phyloP scores from a whole-genome alignment of 2,797 vertebrate genomes.

The Poecilia wingei region DNA sequence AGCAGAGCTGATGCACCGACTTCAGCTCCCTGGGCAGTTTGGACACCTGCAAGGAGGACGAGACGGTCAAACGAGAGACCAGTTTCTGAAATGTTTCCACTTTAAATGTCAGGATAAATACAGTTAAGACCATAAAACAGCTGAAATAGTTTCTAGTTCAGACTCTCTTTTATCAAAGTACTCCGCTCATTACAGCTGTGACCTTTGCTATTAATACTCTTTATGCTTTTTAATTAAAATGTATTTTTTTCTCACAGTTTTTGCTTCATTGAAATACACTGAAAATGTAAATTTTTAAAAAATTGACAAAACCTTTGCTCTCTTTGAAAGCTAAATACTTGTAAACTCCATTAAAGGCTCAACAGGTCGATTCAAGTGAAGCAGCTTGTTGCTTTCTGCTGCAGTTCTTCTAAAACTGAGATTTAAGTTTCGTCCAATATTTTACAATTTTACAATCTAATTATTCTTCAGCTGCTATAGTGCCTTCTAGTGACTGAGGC shows the following conservation, averaged over 20 bases:
- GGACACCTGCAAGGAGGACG: slow-evolving; percentile 69
- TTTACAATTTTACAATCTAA: background rate
- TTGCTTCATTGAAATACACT: no score
- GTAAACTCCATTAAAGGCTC: background rate
- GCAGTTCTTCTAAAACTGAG: background rate
- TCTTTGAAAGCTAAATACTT: background rate
- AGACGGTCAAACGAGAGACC: background rate
- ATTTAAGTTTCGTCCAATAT: background rate
- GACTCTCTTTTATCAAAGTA: background rate
- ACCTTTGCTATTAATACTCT: background rate
- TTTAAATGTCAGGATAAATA: background rate
- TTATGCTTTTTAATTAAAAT: background rate
- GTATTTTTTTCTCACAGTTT: background rate
- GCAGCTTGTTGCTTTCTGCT: background rate
- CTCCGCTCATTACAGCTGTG: background rate
- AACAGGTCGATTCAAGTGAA: background rate
- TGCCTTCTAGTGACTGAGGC: background rate
- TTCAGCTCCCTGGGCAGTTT: slow-evolving; percentile 82
- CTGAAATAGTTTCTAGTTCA: background rate
- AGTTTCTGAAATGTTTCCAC: background rate
- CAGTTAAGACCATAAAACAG: background rate
- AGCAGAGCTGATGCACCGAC: slow-evolving; percentile 87
- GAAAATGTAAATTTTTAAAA: no score
- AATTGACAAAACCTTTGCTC: no score
- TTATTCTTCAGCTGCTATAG: background rate